Percentiles rank a stretch among this genome's conserved stretches.
Evolutionary conservation across 2,797 vertebrate species (phyloP).

Genomic region (Coregonus sp.): DNA sequence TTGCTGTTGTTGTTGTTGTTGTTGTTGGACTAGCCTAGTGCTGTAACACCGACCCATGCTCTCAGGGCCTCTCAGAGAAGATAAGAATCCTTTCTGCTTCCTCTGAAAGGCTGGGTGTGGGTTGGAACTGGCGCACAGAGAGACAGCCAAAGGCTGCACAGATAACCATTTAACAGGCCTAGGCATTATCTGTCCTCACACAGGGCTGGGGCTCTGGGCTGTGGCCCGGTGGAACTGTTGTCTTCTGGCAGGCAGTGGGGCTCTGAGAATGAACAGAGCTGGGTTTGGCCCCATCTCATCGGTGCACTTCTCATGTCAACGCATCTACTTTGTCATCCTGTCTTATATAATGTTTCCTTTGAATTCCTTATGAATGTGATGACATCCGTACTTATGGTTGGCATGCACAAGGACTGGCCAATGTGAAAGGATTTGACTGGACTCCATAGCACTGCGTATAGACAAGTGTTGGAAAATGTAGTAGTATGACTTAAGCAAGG

Average conservation of each 20-base stretch:
- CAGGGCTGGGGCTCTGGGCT: not conserved
- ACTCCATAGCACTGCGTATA: not conserved
- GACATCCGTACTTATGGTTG: not conserved
- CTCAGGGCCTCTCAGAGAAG: conserved; percentile 1
- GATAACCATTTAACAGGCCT: conserved; percentile 34
- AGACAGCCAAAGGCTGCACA: conserved; percentile 32
- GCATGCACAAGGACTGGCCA: not conserved
- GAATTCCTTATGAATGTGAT: not conserved
- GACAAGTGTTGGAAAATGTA: not conserved
- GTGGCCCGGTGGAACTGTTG: not conserved
- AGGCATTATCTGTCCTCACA: conserved; percentile 39
- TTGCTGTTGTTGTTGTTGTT: not conserved
- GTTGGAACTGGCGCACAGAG: conserved; percentile 29
- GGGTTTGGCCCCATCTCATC: too few relatives aligned
- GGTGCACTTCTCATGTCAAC: not conserved
- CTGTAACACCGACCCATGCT: not conserved
- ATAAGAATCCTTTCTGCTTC: conserved; percentile 40
- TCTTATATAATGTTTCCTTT: not conserved
- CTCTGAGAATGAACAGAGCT: not conserved
- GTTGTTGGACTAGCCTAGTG: not conserved
- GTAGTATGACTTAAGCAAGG: not conserved
- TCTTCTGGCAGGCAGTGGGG: not conserved
- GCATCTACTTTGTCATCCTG: not conserved
- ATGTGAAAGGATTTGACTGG: not conserved
- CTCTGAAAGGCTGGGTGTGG: conserved; percentile 18